A percentile compares a stretch with the other conserved stretches of the same genome.
These are phyloP conservation scores for Bilobella aurantiaca DNA, from an alignment of 1,140 invertebrate genomes.

Conservation along the genomic window DNA sequence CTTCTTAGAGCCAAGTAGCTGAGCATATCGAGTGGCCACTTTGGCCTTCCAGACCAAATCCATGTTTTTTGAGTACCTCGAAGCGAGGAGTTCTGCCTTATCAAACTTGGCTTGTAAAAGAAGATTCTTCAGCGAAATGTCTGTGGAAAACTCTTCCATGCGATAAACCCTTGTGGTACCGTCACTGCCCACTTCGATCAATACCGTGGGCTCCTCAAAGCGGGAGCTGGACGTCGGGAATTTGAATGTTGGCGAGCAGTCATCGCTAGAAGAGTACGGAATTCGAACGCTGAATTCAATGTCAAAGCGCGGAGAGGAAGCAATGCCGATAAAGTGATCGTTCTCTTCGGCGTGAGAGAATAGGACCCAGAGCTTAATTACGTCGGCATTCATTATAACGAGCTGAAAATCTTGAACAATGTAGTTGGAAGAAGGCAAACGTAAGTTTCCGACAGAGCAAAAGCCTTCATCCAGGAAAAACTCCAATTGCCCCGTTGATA, in stretches of 20 bases:
- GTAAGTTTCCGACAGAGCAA: not conserved
- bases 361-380: slow-evolving; percentile 24
- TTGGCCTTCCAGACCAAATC: slow-evolving; percentile 29
- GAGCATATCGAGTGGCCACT: slow-evolving; percentile 10
- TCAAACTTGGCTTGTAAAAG: slow-evolving; percentile 22
- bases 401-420: slow-evolving; percentile 26
- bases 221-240: slow-evolving; percentile 11
- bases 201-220: slow-evolving; percentile 20
- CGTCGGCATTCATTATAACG: slow-evolving; percentile 3
- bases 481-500: slow-evolving; percentile 23
- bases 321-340: slow-evolving; percentile 22
- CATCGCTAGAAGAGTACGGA: not conserved
- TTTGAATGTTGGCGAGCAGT: not conserved
- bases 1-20: not conserved
- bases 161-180: slow-evolving; percentile 8
- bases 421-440: not conserved
- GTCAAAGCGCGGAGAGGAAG: slow-evolving; percentile 4
- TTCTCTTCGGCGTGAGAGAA: not conserved
- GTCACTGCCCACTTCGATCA: slow-evolving; percentile 10
- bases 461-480: slow-evolving; percentile 18
- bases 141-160: slow-evolving; percentile 24
- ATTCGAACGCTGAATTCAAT: slow-evolving; percentile 16
- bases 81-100: slow-evolving; percentile 19
- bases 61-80: slow-evolving; percentile 23
- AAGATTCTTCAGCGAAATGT: slow-evolving; percentile 25